Evolutionary conservation across 1,140 invertebrate species (phyloP).

Genomic region (Trinorchestia longiramus): DNA sequence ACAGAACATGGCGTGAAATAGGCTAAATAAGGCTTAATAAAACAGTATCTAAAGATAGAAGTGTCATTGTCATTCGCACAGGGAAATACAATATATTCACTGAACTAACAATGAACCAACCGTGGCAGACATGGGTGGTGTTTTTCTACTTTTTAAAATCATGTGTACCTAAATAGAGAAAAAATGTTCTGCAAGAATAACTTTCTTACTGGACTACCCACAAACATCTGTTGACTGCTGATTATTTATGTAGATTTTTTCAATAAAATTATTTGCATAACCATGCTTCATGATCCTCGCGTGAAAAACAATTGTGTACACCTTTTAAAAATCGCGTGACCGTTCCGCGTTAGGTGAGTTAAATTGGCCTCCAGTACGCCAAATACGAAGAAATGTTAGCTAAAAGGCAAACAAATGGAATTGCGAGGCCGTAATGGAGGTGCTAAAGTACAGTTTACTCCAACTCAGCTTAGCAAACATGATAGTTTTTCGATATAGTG

Average conservation of each 20-base stretch:
- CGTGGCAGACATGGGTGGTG: not conserved
- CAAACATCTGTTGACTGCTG: not conserved
- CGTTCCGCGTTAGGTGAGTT: not conserved
- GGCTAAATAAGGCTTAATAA: not conserved
- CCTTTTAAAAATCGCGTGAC: not conserved
- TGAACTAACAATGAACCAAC: not conserved
- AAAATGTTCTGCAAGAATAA: not conserved
- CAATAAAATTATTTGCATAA: not conserved
- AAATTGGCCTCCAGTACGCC: not conserved
- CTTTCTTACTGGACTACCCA: not conserved
- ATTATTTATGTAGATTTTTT: not conserved
- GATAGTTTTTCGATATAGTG: not conserved
- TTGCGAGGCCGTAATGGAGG: not conserved
- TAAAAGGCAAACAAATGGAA: constrained; percentile 47
- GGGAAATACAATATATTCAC: no score
- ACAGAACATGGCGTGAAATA: not conserved
- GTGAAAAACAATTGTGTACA: not conserved
- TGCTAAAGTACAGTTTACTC: not conserved
- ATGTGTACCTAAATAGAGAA: not conserved
- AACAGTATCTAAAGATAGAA: not conserved
- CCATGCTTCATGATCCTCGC: not conserved
- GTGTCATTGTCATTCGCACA: not conserved
- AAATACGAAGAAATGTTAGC: constrained; percentile 14
- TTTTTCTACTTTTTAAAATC: not conserved
- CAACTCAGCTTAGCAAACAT: not conserved